Conservation (phyloP, 2,888 invertebrate genomes). For the Clostera curtula region DNA sequence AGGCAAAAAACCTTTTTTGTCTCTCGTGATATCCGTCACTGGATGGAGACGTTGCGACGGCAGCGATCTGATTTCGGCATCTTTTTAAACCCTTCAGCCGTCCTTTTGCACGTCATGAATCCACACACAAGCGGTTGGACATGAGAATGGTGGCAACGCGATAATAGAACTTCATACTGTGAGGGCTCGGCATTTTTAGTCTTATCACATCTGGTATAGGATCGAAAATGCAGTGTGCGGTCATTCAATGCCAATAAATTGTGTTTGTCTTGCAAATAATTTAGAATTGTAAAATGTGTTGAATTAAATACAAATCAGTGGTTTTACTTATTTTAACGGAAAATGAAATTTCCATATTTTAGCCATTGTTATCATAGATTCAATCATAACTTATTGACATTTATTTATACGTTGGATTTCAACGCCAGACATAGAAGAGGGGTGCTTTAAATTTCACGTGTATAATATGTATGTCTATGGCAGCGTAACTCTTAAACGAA, state of each 20-base stretch:
- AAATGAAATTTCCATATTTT: too few relatives aligned
- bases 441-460: too few relatives aligned
- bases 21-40: conserved; percentile 40
- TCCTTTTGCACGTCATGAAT: conserved; percentile 37
- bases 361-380: too few relatives aligned
- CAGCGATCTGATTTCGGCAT: conserved; percentile 62
- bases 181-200: conserved; percentile 5
- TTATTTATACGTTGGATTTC: too few relatives aligned
- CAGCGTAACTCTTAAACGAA: too few relatives aligned
- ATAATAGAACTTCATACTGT: conserved; percentile 17
- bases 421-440: too few relatives aligned
- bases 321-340: too few relatives aligned
- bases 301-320: too few relatives aligned
- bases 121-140: conserved; percentile 23
- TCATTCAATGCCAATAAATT: conserved; percentile 13
- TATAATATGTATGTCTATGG: too few relatives aligned
- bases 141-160: conserved; percentile 19
- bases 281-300: too few relatives aligned
- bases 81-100: conserved; percentile 47
- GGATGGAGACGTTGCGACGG: conserved; percentile 56
- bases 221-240: conserved; percentile 5
- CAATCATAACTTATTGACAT: too few relatives aligned
- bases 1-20: conserved; percentile 55
- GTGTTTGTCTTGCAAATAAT: too few relatives aligned
- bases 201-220: conserved; percentile 5